Evolutionary conservation across 2,113 vertebrate species (phyloP), one percentile per base, ranked within the genome.

Genomic region (Ictidomys tridecemlineatus): DNA sequence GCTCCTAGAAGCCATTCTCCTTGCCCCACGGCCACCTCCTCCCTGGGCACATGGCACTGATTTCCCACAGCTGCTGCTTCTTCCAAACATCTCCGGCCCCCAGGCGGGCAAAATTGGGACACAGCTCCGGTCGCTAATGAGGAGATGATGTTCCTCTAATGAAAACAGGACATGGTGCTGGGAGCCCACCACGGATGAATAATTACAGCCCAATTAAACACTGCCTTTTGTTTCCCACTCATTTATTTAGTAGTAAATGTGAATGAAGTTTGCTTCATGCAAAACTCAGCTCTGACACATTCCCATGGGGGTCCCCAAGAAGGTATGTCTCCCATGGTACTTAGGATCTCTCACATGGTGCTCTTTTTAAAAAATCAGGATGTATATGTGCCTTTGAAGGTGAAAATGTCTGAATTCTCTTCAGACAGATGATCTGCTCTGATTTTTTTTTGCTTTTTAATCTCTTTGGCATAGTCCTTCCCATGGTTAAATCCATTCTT

Each of bases 141-240:
- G 92, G 92, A 95, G 51, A 87, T 56, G 85, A 91, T 94, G 90
- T 58, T 95, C 51, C 85, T 95, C 58, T 95, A 95, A 94, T 88
- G 91, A 84, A 95, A 87, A 92, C 67, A 90, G 93, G 91, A 82
- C 90, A 2, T n/a, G 22, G 87, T 2, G 24, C 84, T 88, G 84
- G 78, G 76, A 86, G 67, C 84, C 61, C 82, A 94, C 97, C 89
- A 28, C 6, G 22, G 89, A 56, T 94, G 96, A 94, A 73, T 97
- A 95, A 94, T 94, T 86, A 89, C 91, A 67, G 89, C 65, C 89
- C 95, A 93, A 95, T 95, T 92, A 94, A 96, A 80, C 63, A 48
- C 56, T 5, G 53, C 65, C 84, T 84, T 94, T 84, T 73, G 84
- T 91, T 74, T 93, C 45, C 58, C 80, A 91, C 58, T 83, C 79